Base-by-base conservation (phyloP, 2,797 vertebrate species). In the Lindbergichthys nudifrons region DNA sequence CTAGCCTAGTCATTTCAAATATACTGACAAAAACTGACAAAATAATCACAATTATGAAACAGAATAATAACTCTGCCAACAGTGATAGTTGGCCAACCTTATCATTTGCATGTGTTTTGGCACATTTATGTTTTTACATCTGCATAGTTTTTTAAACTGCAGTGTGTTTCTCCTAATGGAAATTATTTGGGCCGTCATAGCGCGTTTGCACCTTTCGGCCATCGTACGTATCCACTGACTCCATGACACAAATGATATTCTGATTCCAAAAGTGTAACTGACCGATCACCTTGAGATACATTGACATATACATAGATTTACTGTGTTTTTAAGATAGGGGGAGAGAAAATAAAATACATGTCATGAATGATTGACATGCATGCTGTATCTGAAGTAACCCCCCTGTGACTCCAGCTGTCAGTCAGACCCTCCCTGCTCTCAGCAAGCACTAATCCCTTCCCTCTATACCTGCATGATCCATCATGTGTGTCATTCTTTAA, bases 341-440 rank as follows among this genome's bases (percentile, higher is more conserved):
- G 10, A 43, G 9, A 30, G 23, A 65, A 23, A 36, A 23, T 26
- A 54, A 5, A 46, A 54, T 50, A 15, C 10, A 32, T 43, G 23
- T 64, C 26, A 51, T 51, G 45, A 70, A 16, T 62, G 54, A 70
- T 13, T 77, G 51, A 77, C 77, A 65, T 46, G 23, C 14, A 18
- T 45, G 5, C 23, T 15, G 51, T 52, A 46, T 45, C 46, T 67
- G 36, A 54, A 47, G 21, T 53, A 64, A 45, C 13, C 51, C 54
- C 10, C 58, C 48, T 16, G 36, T 53, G 66, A 66, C n/a, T 50
- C 61, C 47, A 64, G 23, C 67, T 39, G 73, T 65, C 77, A 79
- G 21, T 75, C 70, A 74, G 30, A 62, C 12, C 42, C 26, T 67
- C 61, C 21, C 42, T 60, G 36, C 69, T 48, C 26, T 42, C 67